Conservation (phyloP, 2,113 vertebrate species). For the Galbula dea region DNA sequence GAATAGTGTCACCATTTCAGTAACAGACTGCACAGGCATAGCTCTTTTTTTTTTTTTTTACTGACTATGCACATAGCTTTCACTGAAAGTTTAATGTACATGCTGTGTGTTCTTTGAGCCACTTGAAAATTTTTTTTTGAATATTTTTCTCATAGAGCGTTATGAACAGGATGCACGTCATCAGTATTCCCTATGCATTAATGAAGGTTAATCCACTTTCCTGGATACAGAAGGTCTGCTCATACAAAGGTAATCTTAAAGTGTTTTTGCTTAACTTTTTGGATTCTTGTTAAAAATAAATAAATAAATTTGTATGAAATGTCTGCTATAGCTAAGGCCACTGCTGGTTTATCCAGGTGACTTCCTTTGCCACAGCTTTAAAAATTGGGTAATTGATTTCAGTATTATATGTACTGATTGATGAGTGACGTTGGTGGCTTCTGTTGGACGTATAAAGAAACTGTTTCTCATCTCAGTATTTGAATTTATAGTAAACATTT, state of each 20-base stretch:
- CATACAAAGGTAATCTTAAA: constrained; percentile 85
- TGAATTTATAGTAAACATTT: not conserved
- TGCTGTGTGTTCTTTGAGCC: not conserved
- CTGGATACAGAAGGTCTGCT: constrained; percentile 96
- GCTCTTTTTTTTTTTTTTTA: not conserved
- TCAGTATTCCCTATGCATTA: constrained; percentile 94
- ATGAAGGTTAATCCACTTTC: constrained; percentile 98
- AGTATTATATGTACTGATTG: not conserved
- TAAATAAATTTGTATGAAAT: not conserved
- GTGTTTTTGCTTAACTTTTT: not conserved
- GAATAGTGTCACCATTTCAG: not conserved
- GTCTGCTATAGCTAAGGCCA: not conserved
- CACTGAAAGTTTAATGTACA: not conserved
- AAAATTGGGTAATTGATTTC: not conserved
- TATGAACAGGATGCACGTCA: constrained; percentile 93
- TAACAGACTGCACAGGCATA: not conserved
- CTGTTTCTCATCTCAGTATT: not conserved
- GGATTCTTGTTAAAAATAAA: not conserved
- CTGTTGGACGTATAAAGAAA: not conserved
- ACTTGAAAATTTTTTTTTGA: not conserved
- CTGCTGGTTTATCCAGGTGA: not conserved
- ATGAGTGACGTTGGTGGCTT: not conserved
- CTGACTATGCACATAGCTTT: not conserved
- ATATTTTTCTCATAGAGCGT: constrained; percentile 79
- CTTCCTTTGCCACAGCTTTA: not conserved